Conservation (phyloP, 1,140 invertebrate genomes). For the Planococcus citri region DNA sequence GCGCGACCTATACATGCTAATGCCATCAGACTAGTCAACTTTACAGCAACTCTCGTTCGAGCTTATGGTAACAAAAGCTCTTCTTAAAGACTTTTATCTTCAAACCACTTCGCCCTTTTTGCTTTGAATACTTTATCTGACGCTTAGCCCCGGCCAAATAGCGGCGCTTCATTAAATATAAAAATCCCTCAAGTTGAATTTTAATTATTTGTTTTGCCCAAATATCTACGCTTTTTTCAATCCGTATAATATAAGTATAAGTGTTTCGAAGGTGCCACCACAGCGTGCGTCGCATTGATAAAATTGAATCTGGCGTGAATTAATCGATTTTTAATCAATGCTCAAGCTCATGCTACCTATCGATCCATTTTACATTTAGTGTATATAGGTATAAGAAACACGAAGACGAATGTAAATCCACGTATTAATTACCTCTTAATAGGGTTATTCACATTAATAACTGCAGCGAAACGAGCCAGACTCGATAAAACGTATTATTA, state of each 20-base stretch:
- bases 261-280: too few relatives aligned
- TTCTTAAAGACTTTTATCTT: slow-evolving; percentile 18
- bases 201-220: slow-evolving; percentile 8
- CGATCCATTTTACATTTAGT: too few relatives aligned
- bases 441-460: too few relatives aligned
- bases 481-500: background rate
- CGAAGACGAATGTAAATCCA: too few relatives aligned
- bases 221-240: too few relatives aligned
- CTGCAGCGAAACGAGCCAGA: background rate
- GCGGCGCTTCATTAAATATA: slow-evolving; percentile 15
- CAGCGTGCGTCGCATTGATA: too few relatives aligned
- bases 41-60: slow-evolving; percentile 3
- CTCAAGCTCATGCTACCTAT: too few relatives aligned
- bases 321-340: too few relatives aligned
- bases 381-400: too few relatives aligned
- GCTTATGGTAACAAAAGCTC: slow-evolving; percentile 19
- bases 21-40: slow-evolving; percentile 14
- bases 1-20: slow-evolving; percentile 17
- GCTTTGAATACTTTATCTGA: slow-evolving; percentile 12
- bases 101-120: background rate
- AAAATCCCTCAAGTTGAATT: slow-evolving; percentile 15
- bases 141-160: background rate
- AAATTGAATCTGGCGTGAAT: too few relatives aligned
- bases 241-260: too few relatives aligned
- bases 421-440: too few relatives aligned